Conservation (phyloP, 2,888 invertebrate species). For the Gastrophysa polygoni region DNA sequence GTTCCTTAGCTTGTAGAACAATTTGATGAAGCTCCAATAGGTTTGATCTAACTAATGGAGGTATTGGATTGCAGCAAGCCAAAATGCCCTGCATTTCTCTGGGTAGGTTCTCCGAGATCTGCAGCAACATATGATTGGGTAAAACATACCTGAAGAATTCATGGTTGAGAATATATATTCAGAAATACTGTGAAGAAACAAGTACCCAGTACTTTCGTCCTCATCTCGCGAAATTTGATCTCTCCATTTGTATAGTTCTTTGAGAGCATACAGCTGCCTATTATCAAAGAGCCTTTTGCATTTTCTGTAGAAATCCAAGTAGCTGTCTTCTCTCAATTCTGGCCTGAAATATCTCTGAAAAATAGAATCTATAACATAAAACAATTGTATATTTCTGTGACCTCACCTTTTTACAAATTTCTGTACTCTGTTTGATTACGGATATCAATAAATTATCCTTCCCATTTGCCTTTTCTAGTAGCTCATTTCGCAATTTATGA, state of each 20-base stretch:
- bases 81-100: conserved; percentile 91
- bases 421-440: conserved; percentile 76
- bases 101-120: conserved; percentile 86
- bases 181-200: conserved; percentile 35
- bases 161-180: too few relatives aligned
- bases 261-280: conserved; percentile 82
- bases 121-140: conserved; percentile 94
- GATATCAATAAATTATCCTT: conserved; percentile 67
- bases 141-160: conserved; percentile 79
- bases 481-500: conserved; percentile 75
- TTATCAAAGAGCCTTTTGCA: conserved; percentile 83
- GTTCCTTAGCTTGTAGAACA: conserved; percentile 71
- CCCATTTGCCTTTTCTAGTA: conserved; percentile 70
- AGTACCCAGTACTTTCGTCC: conserved; percentile 87
- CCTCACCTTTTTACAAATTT: conserved; percentile 71
- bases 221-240: conserved; percentile 81
- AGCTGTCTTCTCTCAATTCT: conserved; percentile 69
- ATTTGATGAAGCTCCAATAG: conserved; percentile 68
- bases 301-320: conserved; percentile 77
- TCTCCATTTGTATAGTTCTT: conserved; percentile 85
- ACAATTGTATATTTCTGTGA: not conserved
- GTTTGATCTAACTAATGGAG: conserved; percentile 69
- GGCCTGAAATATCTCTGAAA: conserved; percentile 81
- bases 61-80: conserved; percentile 93
- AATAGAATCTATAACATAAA: conserved; percentile 14